phyloP scores from a whole-genome alignment of 2,113 vertebrate species.

The Neodon shergylaensis region DNA sequence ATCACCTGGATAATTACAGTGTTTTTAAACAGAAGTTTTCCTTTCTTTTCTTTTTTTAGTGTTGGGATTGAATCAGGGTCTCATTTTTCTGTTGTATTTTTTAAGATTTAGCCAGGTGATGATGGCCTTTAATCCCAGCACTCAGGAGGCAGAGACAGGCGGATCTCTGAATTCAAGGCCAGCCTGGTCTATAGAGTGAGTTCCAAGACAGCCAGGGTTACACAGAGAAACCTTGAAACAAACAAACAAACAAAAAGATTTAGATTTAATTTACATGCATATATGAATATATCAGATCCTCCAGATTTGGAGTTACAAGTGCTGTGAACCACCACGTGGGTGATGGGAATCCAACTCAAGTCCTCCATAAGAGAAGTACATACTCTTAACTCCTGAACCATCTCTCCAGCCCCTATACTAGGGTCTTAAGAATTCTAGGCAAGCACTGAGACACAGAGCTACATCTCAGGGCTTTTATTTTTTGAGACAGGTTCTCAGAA shows the following conservation, averaged over 20 bases:
- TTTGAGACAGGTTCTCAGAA: not conserved
- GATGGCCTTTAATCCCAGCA: not conserved
- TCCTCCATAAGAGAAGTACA: not conserved
- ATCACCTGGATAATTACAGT: not conserved
- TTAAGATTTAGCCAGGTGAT: not conserved
- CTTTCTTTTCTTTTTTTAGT: not conserved
- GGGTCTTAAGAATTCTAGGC: not conserved
- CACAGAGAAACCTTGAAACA: not conserved
- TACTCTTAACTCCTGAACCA: not conserved
- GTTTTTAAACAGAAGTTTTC: constrained; percentile 54
- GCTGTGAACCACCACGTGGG: not conserved
- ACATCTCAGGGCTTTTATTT: not conserved
- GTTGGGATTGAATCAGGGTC: not conserved
- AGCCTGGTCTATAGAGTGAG: not conserved
- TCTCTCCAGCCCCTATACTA: not conserved
- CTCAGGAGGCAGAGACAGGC: not conserved
- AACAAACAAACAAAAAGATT: not conserved
- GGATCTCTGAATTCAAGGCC: not conserved
- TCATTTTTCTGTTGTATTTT: not conserved
- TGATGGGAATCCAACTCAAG: not conserved
- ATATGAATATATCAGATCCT: not conserved
- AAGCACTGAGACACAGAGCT: not conserved
- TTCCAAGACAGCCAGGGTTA: not conserved
- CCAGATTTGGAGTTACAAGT: not conserved
- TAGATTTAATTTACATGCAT: not conserved